Evolutionary conservation across 1,140 invertebrate genomes (phyloP).

Genomic region (Drosophila bocki): DNA sequence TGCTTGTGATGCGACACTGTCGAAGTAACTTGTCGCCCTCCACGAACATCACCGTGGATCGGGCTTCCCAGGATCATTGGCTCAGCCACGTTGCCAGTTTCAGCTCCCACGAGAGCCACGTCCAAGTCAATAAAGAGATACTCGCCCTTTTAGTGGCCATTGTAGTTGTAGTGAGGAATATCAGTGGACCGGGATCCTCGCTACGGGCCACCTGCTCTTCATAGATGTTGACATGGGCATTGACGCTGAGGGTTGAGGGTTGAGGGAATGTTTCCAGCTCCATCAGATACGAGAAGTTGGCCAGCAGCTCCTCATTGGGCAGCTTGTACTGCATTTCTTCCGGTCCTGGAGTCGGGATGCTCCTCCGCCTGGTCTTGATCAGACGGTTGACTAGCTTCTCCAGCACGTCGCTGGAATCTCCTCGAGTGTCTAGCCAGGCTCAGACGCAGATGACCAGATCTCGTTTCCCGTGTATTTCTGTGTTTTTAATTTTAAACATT

Average conservation of each 20-base stretch:
- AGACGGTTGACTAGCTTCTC: too few species aligned
- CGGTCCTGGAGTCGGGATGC: too few species aligned
- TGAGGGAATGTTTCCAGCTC: conserved; percentile 97
- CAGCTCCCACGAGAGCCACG: conserved; percentile 93
- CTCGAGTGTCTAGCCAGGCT: too few species aligned
- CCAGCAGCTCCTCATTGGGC: too few species aligned
- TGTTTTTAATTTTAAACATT: too few species aligned
- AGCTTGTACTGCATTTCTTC: conserved; percentile 93
- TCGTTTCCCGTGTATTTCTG: too few species aligned
- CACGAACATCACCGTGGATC: conserved; percentile 98
- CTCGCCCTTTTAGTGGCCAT: conserved; percentile 95
- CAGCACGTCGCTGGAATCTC: too few species aligned
- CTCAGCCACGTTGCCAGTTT: conserved; percentile 96
- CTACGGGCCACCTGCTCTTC: too few species aligned
- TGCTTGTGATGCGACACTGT: conserved; percentile 98
- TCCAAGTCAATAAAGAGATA: conserved; percentile 97
- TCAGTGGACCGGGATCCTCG: conserved; percentile 86
- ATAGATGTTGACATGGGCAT: conserved; percentile 76
- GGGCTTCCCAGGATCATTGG: conserved; percentile 98
- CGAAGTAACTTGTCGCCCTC: conserved; percentile 96
- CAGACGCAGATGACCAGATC: too few species aligned
- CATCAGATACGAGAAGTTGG: conserved; percentile 97
- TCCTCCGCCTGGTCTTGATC: too few species aligned
- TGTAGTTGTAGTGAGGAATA: conserved; percentile 92
- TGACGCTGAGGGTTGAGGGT: conserved; percentile 88